Base-by-base conservation (phyloP, 2,888 invertebrate species). In the Amphimallon solstitiale region DNA sequence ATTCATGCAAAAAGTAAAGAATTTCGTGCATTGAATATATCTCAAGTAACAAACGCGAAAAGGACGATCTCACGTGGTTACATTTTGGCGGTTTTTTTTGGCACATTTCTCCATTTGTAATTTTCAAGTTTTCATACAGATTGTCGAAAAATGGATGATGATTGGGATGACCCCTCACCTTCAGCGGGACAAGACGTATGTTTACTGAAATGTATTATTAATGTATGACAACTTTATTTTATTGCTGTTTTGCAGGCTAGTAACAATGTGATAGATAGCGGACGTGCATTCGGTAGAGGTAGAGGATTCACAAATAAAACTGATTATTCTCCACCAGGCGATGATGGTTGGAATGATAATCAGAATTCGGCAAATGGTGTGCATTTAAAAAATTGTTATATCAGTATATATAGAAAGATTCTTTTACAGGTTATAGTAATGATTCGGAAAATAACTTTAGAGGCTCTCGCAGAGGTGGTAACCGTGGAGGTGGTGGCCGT, bases 121-220 rank as follows among this genome's bases (percentile, higher is more conserved):
- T 19, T 23, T 54, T 38, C 12, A 17, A 38, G 6, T 35, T 9
- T 23, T 65, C 14, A 7, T 54, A 45, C 6, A 19, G 14, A 17
- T n/a, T n/a, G 40, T 35, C 10, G 35, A 9, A 65, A 52, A 38
- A 86, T 86, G 86, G 86, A 84, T 77, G 86, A 87, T 70, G 86
- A 86, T 65, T 87, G 86, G 87, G 86, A 86, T 82, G 85, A 86
- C 77, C 59, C 63, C 34, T 70, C 77, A 67, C 73, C n/a, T n/a
- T n/a, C 82, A 76, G 81, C 68, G 21, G 63, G 52, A 29, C 43
- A 65, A 2, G 71, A 72, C 65, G 72, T 72, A 69, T 54, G 60
- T 67, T 46, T 35, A 10, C 60, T 14, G 37, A 4, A 52, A 54
- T 10, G 9, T 1, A 15, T 35, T 29, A 38, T 37, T 35, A 52